Evolutionary conservation across 2,113 vertebrate species (phyloP), one percentile per base, ranked within the genome.

Genomic region (Poecile atricapillus): DNA sequence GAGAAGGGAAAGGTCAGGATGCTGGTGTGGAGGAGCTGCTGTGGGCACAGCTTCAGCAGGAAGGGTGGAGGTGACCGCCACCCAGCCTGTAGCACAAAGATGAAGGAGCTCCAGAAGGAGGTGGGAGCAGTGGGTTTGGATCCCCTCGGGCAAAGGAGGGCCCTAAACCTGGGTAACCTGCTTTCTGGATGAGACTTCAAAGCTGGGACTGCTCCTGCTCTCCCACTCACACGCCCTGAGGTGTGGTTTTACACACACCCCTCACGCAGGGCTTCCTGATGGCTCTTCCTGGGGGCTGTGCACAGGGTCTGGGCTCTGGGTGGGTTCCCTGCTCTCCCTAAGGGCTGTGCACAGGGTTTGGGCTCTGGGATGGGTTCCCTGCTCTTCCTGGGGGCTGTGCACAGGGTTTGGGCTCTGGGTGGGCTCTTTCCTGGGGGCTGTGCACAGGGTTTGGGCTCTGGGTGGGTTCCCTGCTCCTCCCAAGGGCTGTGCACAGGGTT

Each of bases 111-210:
- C 52, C 56, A 31, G 6, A 83, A 74, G 77, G 78, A 90, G 69
- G 67, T 93, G 71, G 93, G 73, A 96, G 60, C 87, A 81, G 69
- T 59, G 80, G 86, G 91, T 92, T 95, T 93, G 95, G 91, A 97
- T 93, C 52, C 86, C 96, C 41, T 81, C 2, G 11, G 94, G 95
- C 95, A 92, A 67, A 97, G 96, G 96, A 94, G 96, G 93, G 62
- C 41, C 86, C 73, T 37, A 89, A 97, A 97, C 96, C 89, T 71
- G 95, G 96, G 80, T 81, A 97, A 97, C 96, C 93, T 95, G 95
- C 91, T 96, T 87, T 83, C 89, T 94, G 94, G 91, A 92, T 60
- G 73, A 95, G 89, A 94, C 96, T 97, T 97, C 95, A 97, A 97
- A 97, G 95, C 89, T 92, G 83, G 80, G 93, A 94, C 93, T 81